Evolutionary conservation across 2,888 invertebrate species (phyloP).

Genomic region (Dolichopus griseipennis): DNA sequence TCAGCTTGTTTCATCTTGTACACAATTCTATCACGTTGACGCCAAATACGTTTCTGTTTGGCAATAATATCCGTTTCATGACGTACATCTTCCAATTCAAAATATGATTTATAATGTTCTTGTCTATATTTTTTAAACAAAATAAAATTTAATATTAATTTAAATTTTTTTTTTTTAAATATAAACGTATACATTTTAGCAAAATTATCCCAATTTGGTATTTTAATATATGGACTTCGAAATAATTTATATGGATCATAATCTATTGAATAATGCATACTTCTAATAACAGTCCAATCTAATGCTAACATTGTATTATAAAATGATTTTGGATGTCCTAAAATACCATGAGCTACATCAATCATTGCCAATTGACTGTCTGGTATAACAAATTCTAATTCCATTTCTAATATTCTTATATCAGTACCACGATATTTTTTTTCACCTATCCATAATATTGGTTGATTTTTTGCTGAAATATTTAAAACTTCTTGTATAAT

Average conservation of each 20-base stretch:
- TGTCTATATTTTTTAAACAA: background rate
- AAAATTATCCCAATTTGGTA: slow-evolving; percentile 24
- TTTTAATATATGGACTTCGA: slow-evolving; percentile 30
- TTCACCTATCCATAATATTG: slow-evolving; percentile 39
- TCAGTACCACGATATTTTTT: slow-evolving; percentile 39
- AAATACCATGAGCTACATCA: slow-evolving; percentile 36
- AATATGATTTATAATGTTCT: background rate
- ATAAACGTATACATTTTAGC: background rate
- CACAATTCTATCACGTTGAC: slow-evolving; percentile 5
- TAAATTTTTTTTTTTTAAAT: background rate
- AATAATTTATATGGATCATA: slow-evolving; percentile 38
- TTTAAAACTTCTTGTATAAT: slow-evolving; percentile 34
- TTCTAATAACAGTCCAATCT: slow-evolving; percentile 32
- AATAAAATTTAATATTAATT: background rate
- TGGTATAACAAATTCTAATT: slow-evolving; percentile 37
- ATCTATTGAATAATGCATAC: slow-evolving; percentile 26
- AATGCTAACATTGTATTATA: slow-evolving; percentile 35
- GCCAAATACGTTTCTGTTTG: background rate
- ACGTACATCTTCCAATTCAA: background rate
- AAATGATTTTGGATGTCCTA: slow-evolving; percentile 35
- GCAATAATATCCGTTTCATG: background rate
- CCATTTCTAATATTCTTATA: slow-evolving; percentile 32
- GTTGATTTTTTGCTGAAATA: slow-evolving; percentile 29
- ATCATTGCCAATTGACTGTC: slow-evolving; percentile 34
- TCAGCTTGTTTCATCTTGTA: background rate